Evolutionary conservation across 2,113 vertebrate species (phyloP), one percentile per base, ranked within the genome.

Genomic region (Tachysurus vachellii): DNA sequence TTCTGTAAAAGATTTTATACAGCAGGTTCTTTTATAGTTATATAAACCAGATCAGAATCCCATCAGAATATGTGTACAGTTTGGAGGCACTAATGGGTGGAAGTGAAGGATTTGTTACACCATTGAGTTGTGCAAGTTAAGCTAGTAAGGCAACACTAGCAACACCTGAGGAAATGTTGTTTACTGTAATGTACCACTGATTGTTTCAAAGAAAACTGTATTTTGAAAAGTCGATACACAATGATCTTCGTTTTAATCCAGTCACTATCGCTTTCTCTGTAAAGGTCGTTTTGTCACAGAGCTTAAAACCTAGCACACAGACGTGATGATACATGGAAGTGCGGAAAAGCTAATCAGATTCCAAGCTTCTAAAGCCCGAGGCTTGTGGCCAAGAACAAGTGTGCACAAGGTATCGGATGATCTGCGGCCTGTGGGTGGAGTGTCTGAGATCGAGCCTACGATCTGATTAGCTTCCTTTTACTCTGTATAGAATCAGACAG

Each of bases 301-400:
- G 26, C 62, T 64, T 9, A 68, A 28, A 66, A 14, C 2, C 10
- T 11, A 12, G 62, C 8, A 4, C 68, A 42, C 68, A 71, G 70
- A 44, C 70, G 7, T 47, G 70, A 73, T 73, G 11, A 42, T 73
- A 73, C 70, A 73, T 73, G 70, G 36, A 28, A 54, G 75, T 77
- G 47, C 75, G n/a, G 47, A 77, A n/a, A 77, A 54, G 76, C 76
- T 31, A 79, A 79, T 56, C 10, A 50, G 73, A 50, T 76, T 50
- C 21, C 44, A 47, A 56, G 50, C n/a, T 79, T 79, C 26, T 5
- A 54, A 79, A 54, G 75, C 42, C 21, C 12, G 71, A 26, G 10
- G 21, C 71, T 75, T 44, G 75, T 28, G 50, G 47, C 75, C 14
- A 31, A 31, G 28, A 77, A 54, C 3, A 13, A 54, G 16, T 31